phyloP scores from a whole-genome alignment of 2,888 invertebrate genomes.

The Tenthredo mesomela region DNA sequence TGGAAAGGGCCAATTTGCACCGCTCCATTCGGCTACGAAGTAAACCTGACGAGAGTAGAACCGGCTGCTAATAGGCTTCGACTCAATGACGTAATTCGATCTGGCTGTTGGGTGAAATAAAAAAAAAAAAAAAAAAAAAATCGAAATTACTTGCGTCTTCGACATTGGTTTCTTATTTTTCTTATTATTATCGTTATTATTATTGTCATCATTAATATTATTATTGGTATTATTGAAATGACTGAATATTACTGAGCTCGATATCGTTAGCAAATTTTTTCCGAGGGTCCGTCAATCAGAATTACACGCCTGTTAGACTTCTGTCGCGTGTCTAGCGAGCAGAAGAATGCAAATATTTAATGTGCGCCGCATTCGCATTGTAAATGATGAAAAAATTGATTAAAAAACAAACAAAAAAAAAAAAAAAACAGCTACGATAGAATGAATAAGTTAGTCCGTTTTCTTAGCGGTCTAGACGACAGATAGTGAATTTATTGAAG shows the following conservation, averaged over 20 bases:
- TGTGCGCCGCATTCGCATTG: neutral
- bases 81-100: conserved; percentile 37
- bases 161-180: neutral
- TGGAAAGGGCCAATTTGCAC: conserved; percentile 51
- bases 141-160: neutral
- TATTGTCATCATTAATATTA: neutral
- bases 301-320: conserved; percentile 25
- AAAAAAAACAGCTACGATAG: neutral
- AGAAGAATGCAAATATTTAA: conserved; percentile 16
- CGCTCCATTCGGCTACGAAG: conserved; percentile 26
- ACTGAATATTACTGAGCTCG: neutral
- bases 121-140: neutral
- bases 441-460: conserved; percentile 29
- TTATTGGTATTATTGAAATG: neutral
- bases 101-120: neutral
- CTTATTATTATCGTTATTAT: neutral
- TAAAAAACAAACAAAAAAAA: neutral
- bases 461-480: conserved; percentile 38
- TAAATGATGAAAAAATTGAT: neutral
- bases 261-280: neutral
- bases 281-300: neutral
- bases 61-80: conserved; percentile 30
- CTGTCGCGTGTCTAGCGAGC: conserved; percentile 17
- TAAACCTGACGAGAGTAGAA: conserved; percentile 23
- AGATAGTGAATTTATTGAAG: conserved; percentile 19